Evolutionary conservation across 2,113 vertebrate genomes (phyloP).

Genomic region (Murina feae): DNA sequence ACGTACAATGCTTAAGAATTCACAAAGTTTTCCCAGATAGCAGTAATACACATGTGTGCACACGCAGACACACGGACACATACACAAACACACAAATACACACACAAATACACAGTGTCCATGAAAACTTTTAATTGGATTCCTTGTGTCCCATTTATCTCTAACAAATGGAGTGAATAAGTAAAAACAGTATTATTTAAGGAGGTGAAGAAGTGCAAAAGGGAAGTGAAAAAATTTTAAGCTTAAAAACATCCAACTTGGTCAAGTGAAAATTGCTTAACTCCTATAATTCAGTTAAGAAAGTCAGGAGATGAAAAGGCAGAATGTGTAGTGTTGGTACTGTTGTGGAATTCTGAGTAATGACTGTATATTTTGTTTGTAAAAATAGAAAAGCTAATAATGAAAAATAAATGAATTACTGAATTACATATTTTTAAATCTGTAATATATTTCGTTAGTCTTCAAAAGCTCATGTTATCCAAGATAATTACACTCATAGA

Average conservation of each 20-base stretch:
- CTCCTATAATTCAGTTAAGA: background rate
- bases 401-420: background rate
- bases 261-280: background rate
- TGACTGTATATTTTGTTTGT: background rate
- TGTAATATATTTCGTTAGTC: conserved; percentile 13
- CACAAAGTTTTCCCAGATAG: background rate
- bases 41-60: background rate
- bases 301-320: background rate
- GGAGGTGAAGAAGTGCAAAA: background rate
- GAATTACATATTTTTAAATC: background rate
- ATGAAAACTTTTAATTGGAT: background rate
- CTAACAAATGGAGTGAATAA: background rate
- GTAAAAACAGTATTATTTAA: background rate
- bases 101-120: background rate
- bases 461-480: background rate
- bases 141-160: background rate
- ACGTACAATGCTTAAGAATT: background rate
- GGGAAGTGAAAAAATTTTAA: background rate
- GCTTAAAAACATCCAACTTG: background rate
- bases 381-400: conserved; percentile 6
- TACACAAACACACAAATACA: background rate
- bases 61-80: background rate
- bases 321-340: background rate
- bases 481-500: background rate
- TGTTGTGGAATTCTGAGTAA: background rate